Conservation (phyloP, 2,113 vertebrate species). For the Nipponia nippon region DNA sequence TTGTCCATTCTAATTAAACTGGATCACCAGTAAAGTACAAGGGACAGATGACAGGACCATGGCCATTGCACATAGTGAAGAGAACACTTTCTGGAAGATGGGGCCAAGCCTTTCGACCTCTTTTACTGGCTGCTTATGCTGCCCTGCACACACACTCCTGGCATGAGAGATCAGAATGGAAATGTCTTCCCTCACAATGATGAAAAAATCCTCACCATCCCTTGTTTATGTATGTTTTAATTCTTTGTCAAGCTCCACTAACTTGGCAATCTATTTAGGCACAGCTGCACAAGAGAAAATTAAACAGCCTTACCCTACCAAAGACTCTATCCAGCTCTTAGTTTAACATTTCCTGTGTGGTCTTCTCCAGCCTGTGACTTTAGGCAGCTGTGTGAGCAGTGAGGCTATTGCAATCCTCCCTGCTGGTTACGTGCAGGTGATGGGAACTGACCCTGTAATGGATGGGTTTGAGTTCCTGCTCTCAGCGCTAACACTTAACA, state of each 20-base stretch:
- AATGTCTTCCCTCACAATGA: background rate
- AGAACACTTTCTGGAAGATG: background rate
- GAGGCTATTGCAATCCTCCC: background rate
- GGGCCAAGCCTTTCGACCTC: background rate
- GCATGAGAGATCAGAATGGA: background rate
- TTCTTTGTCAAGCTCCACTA: background rate
- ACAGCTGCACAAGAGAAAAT: background rate
- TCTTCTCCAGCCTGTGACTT: background rate
- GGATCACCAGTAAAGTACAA: background rate
- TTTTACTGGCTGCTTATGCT: background rate
- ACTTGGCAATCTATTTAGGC: background rate
- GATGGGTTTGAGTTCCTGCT: background rate
- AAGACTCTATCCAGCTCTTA: background rate
- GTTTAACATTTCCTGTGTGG: background rate
- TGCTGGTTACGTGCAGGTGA: rapidly evolving
- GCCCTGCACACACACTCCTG: background rate
- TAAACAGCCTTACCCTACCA: background rate
- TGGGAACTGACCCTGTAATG: background rate
- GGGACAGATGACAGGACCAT: background rate
- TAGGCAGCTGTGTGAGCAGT: background rate
- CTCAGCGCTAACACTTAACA: background rate
- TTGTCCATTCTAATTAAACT: background rate
- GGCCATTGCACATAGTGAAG: background rate
- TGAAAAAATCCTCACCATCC: background rate
- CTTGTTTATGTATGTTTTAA: background rate